These are phyloP conservation scores for Eidolon helvum DNA, from an alignment of 2,113 vertebrate species.

Conservation along the genomic window DNA sequence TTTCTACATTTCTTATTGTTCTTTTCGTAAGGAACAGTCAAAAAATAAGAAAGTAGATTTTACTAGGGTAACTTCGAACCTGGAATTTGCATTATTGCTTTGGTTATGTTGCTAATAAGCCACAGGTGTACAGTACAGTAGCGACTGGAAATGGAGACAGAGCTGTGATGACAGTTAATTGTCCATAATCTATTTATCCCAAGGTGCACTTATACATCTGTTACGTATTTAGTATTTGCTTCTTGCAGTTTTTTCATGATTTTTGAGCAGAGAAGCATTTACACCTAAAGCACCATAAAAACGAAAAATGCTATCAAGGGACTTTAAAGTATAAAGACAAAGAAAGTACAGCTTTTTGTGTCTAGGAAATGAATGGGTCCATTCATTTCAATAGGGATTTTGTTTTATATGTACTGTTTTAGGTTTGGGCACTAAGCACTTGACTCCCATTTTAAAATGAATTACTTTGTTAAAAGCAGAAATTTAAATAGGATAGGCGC, in stretches of 20 bases:
- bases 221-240: conserved; percentile 82
- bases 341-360: conserved; percentile 79
- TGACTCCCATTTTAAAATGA: conserved; percentile 72
- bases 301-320: conserved; percentile 81
- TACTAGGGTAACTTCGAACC: conserved; percentile 80
- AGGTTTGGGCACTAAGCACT: conserved; percentile 71
- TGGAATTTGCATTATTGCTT: conserved; percentile 73
- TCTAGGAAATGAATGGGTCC: conserved; percentile 80
- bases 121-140: conserved; percentile 83
- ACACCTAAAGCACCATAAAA: conserved; percentile 83
- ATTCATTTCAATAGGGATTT: conserved; percentile 80
- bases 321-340: conserved; percentile 79
- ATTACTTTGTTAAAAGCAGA: conserved; percentile 66
- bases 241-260: conserved; percentile 77
- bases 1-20: conserved; percentile 46
- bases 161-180: conserved; percentile 82
- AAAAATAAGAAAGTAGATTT: conserved; percentile 76
- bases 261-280: conserved; percentile 80
- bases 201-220: conserved; percentile 83
- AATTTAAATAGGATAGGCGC: conserved; percentile 67
- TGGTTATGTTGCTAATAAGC: conserved; percentile 79
- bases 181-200: conserved; percentile 85
- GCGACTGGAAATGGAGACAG: conserved; percentile 76
- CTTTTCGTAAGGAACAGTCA: conserved; percentile 46
- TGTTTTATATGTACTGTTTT: conserved; percentile 59